Conservation (phyloP, 2,888 invertebrate species). For the Cephus rjabovi region DNA sequence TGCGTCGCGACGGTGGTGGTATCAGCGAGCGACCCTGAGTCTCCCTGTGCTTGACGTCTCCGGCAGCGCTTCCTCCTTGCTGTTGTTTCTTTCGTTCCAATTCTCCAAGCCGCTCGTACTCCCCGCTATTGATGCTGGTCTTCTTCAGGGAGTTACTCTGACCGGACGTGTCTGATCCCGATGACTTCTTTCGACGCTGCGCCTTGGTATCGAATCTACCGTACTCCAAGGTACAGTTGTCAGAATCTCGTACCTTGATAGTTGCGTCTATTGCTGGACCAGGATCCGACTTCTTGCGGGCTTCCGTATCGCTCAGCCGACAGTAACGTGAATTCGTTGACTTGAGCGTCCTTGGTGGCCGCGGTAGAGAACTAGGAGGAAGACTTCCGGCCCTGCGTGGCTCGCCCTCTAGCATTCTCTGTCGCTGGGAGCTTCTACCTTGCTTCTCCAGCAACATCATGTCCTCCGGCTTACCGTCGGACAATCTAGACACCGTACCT, state of each 20-base stretch:
- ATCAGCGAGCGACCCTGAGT: constrained; percentile 69
- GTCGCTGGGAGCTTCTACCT: constrained; percentile 81
- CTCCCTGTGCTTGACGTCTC: constrained; percentile 61
- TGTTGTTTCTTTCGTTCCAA: constrained; percentile 65
- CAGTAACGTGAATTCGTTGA: constrained; percentile 58
- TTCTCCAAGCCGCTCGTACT: constrained; percentile 76
- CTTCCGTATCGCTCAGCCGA: constrained; percentile 60
- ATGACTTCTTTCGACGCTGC: constrained; percentile 54
- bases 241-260: constrained; percentile 63
- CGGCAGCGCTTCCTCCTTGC: constrained; percentile 46
- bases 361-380: constrained; percentile 79
- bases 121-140: constrained; percentile 62
- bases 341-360: constrained; percentile 74
- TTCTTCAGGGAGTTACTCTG: constrained; percentile 42
- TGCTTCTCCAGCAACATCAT: constrained; percentile 82
- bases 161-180: constrained; percentile 38
- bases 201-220: constrained; percentile 55
- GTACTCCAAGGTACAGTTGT: constrained; percentile 58
- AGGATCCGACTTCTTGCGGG: constrained; percentile 61
- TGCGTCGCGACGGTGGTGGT: constrained; percentile 69
- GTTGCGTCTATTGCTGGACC: constrained; percentile 41
- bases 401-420: constrained; percentile 72
- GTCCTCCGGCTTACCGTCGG: constrained; percentile 73
- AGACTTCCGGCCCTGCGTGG: constrained; percentile 69
- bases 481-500: constrained; percentile 53